Percentiles rank a stretch among this genome's conserved stretches.
phyloP scores from a whole-genome alignment of 2,797 vertebrate genomes.

The Vespertilio murinus region DNA sequence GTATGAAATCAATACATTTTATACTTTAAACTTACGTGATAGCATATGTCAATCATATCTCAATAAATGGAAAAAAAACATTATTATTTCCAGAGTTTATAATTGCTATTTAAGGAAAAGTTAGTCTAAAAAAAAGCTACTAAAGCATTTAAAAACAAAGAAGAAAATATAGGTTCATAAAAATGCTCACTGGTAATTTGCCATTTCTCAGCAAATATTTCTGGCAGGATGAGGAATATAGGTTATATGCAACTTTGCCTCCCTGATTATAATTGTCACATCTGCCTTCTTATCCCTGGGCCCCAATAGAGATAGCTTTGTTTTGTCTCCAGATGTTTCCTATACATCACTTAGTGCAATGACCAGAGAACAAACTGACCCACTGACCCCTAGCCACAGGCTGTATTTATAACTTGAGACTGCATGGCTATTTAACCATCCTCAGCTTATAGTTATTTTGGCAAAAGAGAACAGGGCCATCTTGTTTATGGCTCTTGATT shows the following conservation, averaged over 20 bases:
- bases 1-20: background rate
- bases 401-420: background rate
- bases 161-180: background rate
- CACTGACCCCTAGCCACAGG: background rate
- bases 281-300: background rate
- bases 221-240: background rate
- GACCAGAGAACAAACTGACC: background rate
- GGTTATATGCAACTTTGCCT: background rate
- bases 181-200: background rate
- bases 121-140: background rate
- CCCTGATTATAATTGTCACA: background rate
- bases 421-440: background rate
- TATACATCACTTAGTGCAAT: background rate
- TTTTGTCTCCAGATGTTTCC: conserved; percentile 31
- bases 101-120: background rate
- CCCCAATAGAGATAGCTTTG: background rate
- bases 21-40: background rate
- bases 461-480: background rate
- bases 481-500: background rate
- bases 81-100: background rate
- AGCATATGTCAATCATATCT: background rate
- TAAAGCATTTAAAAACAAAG: background rate
- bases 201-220: background rate
- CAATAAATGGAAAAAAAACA: background rate
- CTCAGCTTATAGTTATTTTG: background rate